Base-by-base conservation (phyloP, 2,888 invertebrate species). In the Agrochola lychnidis region DNA sequence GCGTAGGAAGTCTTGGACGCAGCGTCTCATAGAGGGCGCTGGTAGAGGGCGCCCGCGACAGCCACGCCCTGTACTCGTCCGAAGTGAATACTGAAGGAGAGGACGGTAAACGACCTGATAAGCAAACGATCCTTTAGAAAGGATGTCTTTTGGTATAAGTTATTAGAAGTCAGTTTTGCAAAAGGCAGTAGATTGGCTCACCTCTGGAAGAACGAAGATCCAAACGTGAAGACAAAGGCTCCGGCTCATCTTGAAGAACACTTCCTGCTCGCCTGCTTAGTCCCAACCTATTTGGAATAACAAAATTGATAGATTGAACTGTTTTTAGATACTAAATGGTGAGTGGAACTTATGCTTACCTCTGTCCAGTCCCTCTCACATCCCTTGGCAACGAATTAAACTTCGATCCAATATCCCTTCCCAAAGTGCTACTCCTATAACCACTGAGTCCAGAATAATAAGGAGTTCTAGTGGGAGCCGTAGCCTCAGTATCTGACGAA, bases 401-500 rank as follows among this genome's bases (percentile, higher is more conserved):
- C 93, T 98, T 98, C 19, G 97, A 97, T 83, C 97, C 96, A 79
- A 97, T 97, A 89, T 97, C 97, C 83, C 97, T 95, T 82, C 97
- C 97, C 73, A 97, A 93, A 62, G 96, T 96, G 79, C 96, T 96
- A 91, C 96, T 96, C 75, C 96, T 92, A 75, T 96, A 96, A 42
- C 96, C 96, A 87, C 96, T 96, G 61, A 96, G 91, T 22, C 96
- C 97, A 88, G 98, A 98, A 94, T 98, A 98, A 91, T 98, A 98
- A 71, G 98, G 98, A 86, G 97, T 93, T 81, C 98, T 97, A 22
- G 98, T 97, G 10, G 98, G 98, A 81, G 98, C 98, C 0, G 98
- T 98, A n/a, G 98, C 98, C 96, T 99, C 99, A 0, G 99, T 99
- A 92, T 99, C 99, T 70, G 99, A 99, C 42, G 99, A 99, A 94